Percentiles rank a stretch among this genome's conserved stretches.
Conservation (phyloP, 2,797 vertebrate species). For the Masticophis lateralis region DNA sequence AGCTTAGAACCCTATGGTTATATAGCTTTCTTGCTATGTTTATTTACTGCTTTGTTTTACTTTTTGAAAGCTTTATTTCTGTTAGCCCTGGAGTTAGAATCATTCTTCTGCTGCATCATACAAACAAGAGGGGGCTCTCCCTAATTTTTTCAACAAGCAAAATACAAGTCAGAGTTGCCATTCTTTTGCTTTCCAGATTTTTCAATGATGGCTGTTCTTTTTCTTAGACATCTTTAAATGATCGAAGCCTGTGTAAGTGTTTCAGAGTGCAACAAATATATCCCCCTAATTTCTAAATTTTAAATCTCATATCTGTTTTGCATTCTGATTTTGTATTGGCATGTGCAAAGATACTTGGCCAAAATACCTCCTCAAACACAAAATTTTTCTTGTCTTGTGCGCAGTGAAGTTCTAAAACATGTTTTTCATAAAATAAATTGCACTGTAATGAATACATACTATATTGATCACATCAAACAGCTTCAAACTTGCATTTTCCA, state of each 20-base stretch:
- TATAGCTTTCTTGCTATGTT: background rate
- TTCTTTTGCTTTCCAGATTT: background rate
- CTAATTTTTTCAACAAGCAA: background rate
- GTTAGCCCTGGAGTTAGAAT: background rate
- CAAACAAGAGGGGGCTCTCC: background rate
- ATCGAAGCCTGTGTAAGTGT: background rate
- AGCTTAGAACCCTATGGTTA: background rate
- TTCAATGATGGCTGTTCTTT: background rate
- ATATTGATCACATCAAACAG: background rate
- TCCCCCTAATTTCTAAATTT: background rate
- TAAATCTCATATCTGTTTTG: background rate
- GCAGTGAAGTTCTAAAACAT: background rate
- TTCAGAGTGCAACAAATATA: background rate
- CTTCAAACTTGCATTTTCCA: background rate
- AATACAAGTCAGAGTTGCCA: background rate
- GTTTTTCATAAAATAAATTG: background rate
- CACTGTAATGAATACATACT: background rate
- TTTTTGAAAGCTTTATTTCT: background rate
- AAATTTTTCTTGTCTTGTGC: background rate
- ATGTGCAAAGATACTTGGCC: background rate
- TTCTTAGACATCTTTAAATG: background rate
- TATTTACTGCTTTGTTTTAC: background rate
- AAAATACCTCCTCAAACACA: background rate
- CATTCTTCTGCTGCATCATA: background rate
- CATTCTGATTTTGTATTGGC: background rate